Conservation (phyloP, 2,888 invertebrate genomes). For the Craniophora ligustri region DNA sequence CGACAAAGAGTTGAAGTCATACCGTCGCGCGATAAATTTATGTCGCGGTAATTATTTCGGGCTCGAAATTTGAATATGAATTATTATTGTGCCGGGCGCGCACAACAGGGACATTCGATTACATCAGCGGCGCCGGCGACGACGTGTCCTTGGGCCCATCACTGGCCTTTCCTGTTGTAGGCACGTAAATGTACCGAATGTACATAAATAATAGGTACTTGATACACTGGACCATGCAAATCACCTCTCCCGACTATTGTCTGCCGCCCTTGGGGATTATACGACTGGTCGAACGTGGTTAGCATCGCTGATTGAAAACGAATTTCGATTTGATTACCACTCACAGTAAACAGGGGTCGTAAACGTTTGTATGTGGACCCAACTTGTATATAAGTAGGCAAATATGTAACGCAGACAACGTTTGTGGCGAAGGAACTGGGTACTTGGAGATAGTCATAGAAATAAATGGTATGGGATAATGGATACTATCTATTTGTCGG, state of each 20-base stretch:
- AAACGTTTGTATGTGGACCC: slow-evolving; percentile 59
- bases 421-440: slow-evolving; percentile 42
- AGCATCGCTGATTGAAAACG: slow-evolving; percentile 77
- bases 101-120: slow-evolving; percentile 70
- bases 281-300: slow-evolving; percentile 74
- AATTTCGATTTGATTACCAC: slow-evolving; percentile 75
- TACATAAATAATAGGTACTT: slow-evolving; percentile 70
- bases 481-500: slow-evolving; percentile 60
- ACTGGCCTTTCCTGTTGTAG: slow-evolving; percentile 70
- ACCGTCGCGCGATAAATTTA: slow-evolving; percentile 70
- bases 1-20: slow-evolving; percentile 64
- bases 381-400: slow-evolving; percentile 46
- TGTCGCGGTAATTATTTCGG: slow-evolving; percentile 72
- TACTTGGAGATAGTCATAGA: slow-evolving; percentile 56
- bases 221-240: slow-evolving; percentile 76
- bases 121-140: slow-evolving; percentile 78
- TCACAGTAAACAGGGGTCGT: slow-evolving; percentile 63
- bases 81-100: slow-evolving; percentile 67
- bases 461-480: slow-evolving; percentile 59
- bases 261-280: slow-evolving; percentile 82
- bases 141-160: slow-evolving; percentile 69
- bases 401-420: slow-evolving; percentile 40
- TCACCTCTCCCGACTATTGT: slow-evolving; percentile 83
- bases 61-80: slow-evolving; percentile 80
- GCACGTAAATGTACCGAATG: slow-evolving; percentile 84